A percentile compares a stretch with the other conserved stretches of the same genome.
phyloP scores from a whole-genome alignment of 1,140 invertebrate genomes.

The Littorina saxatilis region DNA sequence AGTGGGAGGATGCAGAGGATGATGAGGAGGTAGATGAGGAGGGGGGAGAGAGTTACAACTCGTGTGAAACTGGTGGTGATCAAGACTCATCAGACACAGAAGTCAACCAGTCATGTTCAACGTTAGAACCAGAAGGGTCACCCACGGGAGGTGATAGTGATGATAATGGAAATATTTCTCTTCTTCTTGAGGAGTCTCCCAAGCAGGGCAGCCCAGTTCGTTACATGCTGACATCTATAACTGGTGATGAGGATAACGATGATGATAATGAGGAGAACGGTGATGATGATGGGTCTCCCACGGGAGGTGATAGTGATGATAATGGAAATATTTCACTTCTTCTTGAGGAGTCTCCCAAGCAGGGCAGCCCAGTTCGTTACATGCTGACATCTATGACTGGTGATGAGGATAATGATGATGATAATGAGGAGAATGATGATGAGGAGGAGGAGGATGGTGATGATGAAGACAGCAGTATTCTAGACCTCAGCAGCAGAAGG shows the following conservation, averaged over 20 bases:
- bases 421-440: not conserved
- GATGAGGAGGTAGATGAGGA: constrained; percentile 31
- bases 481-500: too few relatives aligned
- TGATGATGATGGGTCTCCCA: too few relatives aligned
- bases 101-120: not conserved
- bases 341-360: not conserved
- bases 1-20: constrained; percentile 9
- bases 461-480: too few relatives aligned
- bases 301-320: too few relatives aligned
- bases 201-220: constrained; percentile 1
- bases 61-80: too few relatives aligned
- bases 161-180: too few relatives aligned
- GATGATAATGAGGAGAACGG: not conserved
- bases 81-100: not conserved
- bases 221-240: constrained; percentile 17
- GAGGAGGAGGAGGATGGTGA: too few relatives aligned
- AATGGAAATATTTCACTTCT: too few relatives aligned
- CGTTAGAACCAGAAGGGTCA: too few relatives aligned
- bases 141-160: too few relatives aligned
- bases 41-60: not conserved
- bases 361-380: constrained; percentile 11
- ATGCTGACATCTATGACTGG: constrained; percentile 5
- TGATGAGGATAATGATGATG: not conserved
- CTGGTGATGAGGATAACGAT: not conserved
- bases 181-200: too few relatives aligned